Evolutionary conservation across 1,140 invertebrate genomes (phyloP).

Genomic region (Limonius californicus): DNA sequence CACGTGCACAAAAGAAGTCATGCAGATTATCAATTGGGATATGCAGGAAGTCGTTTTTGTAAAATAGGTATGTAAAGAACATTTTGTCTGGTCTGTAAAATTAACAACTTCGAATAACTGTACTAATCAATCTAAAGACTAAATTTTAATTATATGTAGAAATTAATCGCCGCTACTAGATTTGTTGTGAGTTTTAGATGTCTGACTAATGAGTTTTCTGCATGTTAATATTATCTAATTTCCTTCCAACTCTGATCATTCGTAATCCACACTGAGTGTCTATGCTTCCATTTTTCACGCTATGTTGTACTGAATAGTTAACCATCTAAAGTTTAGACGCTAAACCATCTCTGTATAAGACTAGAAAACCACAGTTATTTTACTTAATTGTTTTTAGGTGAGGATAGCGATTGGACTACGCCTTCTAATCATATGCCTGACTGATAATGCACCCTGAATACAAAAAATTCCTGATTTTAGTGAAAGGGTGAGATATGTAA

Average conservation of each 20-base stretch:
- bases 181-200: conserved; percentile 48
- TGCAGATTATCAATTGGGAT: conserved; percentile 2
- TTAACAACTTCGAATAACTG: conserved; percentile 27
- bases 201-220: conserved; percentile 24
- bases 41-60: conserved; percentile 16
- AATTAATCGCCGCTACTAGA: conserved; percentile 28
- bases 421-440: conserved; percentile 1
- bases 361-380: background rate
- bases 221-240: background rate
- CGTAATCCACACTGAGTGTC: no score
- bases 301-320: no score
- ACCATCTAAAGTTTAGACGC: no score
- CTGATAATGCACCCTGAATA: background rate
- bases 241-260: no score
- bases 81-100: conserved; percentile 29
- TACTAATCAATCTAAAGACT: conserved; percentile 22
- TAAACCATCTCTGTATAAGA: no score
- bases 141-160: conserved; percentile 18
- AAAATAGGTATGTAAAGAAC: conserved; percentile 38
- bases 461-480: no score
- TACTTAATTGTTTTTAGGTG: background rate
- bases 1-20: background rate
- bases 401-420: conserved; percentile 9
- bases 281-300: no score
- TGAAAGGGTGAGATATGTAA: no score